A percentile compares a stretch with the other conserved stretches of the same genome.
Evolutionary conservation across 1,140 invertebrate genomes (phyloP).

Genomic region (Psilanteris sp.): DNA sequence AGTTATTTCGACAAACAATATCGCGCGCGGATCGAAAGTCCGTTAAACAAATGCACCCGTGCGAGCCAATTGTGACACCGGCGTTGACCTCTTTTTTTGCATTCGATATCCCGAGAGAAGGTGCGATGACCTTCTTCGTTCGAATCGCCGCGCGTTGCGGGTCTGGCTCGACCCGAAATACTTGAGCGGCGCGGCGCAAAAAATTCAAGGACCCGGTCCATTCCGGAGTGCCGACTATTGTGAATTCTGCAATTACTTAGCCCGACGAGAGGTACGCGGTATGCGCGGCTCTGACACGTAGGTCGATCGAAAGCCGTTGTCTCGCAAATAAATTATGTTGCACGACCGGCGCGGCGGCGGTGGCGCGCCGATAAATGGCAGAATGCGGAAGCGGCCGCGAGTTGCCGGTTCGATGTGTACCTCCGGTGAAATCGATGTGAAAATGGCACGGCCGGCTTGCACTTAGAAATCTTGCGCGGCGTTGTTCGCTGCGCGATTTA

Average conservation of each 20-base stretch:
- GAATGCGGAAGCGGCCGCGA: conserved; percentile 58
- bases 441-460: conserved; percentile 59
- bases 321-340: conserved; percentile 56
- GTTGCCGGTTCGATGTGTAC: conserved; percentile 62
- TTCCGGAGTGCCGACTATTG: too few species aligned
- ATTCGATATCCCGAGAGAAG: neutral
- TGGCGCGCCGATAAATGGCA: conserved; percentile 52
- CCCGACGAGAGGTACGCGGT: too few species aligned
- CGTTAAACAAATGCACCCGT: too few species aligned
- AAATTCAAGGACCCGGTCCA: too few species aligned
- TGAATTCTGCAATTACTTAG: too few species aligned
- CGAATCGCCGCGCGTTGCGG: conserved; percentile 22
- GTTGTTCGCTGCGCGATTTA: conserved; percentile 44
- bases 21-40: too few species aligned
- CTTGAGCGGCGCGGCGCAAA: too few species aligned
- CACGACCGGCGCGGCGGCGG: conserved; percentile 23
- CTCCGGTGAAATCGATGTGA: conserved; percentile 66
- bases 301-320: conserved; percentile 49
- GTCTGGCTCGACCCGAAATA: conserved; percentile 10
- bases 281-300: too few species aligned
- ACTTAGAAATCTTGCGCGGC: conserved; percentile 62
- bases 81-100: conserved; percentile 28
- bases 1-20: too few species aligned
- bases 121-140: conserved; percentile 31
- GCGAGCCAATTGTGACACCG: conserved; percentile 21